Percentiles rank a stretch among this genome's conserved stretches.
Conservation (phyloP, 1,140 invertebrate species). For the Eupeodes corollae region DNA sequence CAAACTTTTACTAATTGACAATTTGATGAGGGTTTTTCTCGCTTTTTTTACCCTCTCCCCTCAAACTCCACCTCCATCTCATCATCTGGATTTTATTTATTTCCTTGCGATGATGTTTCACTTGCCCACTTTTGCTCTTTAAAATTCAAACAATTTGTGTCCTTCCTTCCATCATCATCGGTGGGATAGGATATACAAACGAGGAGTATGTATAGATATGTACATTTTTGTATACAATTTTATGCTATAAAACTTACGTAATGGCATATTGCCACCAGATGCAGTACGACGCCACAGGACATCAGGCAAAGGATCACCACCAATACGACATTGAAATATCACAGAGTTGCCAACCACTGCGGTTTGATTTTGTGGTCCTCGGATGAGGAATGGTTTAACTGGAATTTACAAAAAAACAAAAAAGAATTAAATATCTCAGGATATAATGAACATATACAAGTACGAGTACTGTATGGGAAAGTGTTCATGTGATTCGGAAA, state of each 20-base stretch:
- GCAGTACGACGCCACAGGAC: constrained; percentile 60
- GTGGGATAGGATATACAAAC: too few relatives aligned
- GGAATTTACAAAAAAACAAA: constrained; percentile 12
- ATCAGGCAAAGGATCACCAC: constrained; percentile 64
- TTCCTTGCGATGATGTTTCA: too few relatives aligned
- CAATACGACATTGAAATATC: constrained; percentile 66
- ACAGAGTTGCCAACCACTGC: constrained; percentile 60
- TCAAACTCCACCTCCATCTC: too few relatives aligned
- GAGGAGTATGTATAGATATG: too few relatives aligned
- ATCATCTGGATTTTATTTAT: too few relatives aligned
- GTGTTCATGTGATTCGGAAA: neutral
- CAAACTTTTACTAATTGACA: constrained; percentile 29
- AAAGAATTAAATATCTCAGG: neutral
- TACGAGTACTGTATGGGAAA: neutral
- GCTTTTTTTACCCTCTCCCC: too few relatives aligned
- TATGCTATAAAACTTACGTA: constrained; percentile 38
- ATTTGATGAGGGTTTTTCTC: constrained; percentile 4
- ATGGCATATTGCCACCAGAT: constrained; percentile 57
- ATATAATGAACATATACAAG: neutral
- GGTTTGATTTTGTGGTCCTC: constrained; percentile 62
- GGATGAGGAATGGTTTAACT: constrained; percentile 73
- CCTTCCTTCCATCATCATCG: too few relatives aligned
- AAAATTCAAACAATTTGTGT: too few relatives aligned
- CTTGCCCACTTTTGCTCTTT: too few relatives aligned
- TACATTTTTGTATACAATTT: neutral